phyloP scores from a whole-genome alignment of 2,888 invertebrate species.

The Erannis defoliaria region DNA sequence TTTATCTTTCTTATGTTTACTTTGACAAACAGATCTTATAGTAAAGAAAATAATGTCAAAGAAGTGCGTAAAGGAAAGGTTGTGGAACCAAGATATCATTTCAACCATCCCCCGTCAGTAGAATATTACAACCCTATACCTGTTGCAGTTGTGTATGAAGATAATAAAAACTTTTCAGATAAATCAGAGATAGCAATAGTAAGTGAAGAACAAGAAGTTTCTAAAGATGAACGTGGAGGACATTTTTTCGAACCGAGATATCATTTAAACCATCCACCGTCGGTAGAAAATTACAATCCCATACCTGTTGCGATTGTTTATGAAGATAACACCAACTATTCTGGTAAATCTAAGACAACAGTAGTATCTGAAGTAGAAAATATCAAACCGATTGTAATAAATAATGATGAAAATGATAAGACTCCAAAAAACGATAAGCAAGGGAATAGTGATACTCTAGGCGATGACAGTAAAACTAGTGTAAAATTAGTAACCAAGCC shows the following conservation, averaged over 20 bases:
- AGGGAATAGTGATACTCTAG: slow-evolving; percentile 1
- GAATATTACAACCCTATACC: slow-evolving; percentile 51
- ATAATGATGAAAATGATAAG: not conserved
- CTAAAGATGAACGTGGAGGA: not conserved
- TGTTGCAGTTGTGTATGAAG: slow-evolving; percentile 36
- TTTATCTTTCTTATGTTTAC: slow-evolving; percentile 47
- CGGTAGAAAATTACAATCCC: slow-evolving; percentile 49
- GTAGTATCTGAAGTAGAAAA: not conserved
- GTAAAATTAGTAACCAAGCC: slow-evolving; percentile 31
- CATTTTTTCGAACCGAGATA: slow-evolving; percentile 34
- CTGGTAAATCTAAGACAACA: slow-evolving; percentile 23
- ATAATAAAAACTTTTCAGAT: not conserved
- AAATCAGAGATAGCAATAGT: not conserved
- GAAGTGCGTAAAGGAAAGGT: slow-evolving; percentile 12
- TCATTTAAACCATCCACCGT: slow-evolving; percentile 60
- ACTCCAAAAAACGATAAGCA: not conserved
- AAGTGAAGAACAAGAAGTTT: not conserved
- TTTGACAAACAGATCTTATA: slow-evolving; percentile 22
- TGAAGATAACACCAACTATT: slow-evolving; percentile 30
- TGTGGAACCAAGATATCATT: slow-evolving; percentile 39
- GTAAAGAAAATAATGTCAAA: slow-evolving; percentile 38
- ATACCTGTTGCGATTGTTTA: slow-evolving; percentile 49
- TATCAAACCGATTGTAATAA: not conserved
- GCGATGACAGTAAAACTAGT: slow-evolving; percentile 4
- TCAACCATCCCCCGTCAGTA: slow-evolving; percentile 59